These are phyloP conservation scores for Eubasilissa regina DNA, from an alignment of 1,140 invertebrate species.

Conservation along the genomic window DNA sequence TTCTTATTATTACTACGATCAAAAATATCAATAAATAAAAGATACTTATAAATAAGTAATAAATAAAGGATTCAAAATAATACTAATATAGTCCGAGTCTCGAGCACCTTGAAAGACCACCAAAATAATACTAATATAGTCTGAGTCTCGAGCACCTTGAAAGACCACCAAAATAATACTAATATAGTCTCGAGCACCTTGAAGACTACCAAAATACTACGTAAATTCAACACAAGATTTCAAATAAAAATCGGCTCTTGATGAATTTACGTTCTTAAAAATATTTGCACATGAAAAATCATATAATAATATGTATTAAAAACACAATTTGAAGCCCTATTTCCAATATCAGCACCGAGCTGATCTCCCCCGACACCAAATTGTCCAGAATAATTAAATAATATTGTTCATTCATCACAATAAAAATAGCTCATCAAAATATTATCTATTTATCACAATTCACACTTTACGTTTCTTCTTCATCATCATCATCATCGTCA, in stretches of 20 bases:
- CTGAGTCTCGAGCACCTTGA: too few species aligned
- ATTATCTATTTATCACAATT: conserved; percentile 45
- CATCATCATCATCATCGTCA: conserved; percentile 59
- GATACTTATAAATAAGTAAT: not conserved
- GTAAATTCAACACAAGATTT: too few species aligned
- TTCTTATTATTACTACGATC: too few species aligned
- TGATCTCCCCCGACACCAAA: conserved; percentile 26
- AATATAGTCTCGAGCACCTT: too few species aligned
- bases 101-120: not conserved
- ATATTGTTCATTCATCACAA: conserved; percentile 37
- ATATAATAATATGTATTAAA: conserved; percentile 8
- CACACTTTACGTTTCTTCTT: conserved; percentile 21
- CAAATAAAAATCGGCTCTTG: not conserved
- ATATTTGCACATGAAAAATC: not conserved
- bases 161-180: not conserved
- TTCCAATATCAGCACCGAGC: conserved; percentile 22
- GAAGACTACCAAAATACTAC: not conserved
- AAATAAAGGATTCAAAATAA: conserved; percentile 5
- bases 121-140: not conserved
- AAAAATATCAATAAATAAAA: conserved; percentile 16
- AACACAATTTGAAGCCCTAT: conserved; percentile 34
- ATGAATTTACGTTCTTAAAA: not conserved
- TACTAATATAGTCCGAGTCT: not conserved
- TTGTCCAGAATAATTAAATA: conserved; percentile 23
- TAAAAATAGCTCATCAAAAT: not conserved